These are phyloP conservation scores for Scophthalmus maximus DNA, from an alignment of 2,113 vertebrate genomes.

Conservation along the genomic window DNA sequence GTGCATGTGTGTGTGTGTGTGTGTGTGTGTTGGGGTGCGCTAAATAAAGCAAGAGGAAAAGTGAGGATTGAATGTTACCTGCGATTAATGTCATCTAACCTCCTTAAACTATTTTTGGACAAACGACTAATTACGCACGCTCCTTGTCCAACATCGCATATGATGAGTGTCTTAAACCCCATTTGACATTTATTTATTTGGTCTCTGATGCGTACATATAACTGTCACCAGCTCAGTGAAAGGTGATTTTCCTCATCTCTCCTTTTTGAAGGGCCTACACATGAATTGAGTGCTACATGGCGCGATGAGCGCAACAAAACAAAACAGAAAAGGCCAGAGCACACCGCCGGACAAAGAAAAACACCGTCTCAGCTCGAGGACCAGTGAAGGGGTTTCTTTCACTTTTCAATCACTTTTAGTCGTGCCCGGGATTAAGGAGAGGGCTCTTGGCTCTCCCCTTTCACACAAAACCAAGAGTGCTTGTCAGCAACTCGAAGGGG, in stretches of 20 bases:
- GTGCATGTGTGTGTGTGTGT: too few species aligned
- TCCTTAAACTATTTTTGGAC: conserved; percentile 16
- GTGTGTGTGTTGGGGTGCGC: too few species aligned
- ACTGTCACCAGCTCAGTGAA: conserved; percentile 40
- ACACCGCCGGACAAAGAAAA: conserved; percentile 69
- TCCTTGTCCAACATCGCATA: neutral
- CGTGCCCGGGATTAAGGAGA: conserved; percentile 74
- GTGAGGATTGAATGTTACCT: too few species aligned
- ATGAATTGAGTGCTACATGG: conserved; percentile 42
- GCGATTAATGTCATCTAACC: too few species aligned
- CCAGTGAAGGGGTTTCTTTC: conserved; percentile 74
- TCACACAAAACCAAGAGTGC: conserved; percentile 76
- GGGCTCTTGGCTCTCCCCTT: conserved; percentile 79
- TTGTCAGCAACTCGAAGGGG: conserved; percentile 73
- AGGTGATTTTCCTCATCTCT: conserved; percentile 42
- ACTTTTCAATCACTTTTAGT: conserved; percentile 74
- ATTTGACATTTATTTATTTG: conserved; percentile 33
- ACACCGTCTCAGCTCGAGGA: conserved; percentile 65
- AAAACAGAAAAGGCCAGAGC: conserved; percentile 48
- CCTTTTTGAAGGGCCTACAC: conserved; percentile 19
- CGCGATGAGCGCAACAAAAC: conserved; percentile 45
- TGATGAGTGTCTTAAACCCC: conserved; percentile 35
- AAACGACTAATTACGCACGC: conserved; percentile 27
- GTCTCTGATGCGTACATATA: conserved; percentile 28
- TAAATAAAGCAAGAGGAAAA: too few species aligned